These are phyloP conservation scores for Nipponacmea schrenckii DNA, from an alignment of 2,888 invertebrate species.

Conservation along the genomic window DNA sequence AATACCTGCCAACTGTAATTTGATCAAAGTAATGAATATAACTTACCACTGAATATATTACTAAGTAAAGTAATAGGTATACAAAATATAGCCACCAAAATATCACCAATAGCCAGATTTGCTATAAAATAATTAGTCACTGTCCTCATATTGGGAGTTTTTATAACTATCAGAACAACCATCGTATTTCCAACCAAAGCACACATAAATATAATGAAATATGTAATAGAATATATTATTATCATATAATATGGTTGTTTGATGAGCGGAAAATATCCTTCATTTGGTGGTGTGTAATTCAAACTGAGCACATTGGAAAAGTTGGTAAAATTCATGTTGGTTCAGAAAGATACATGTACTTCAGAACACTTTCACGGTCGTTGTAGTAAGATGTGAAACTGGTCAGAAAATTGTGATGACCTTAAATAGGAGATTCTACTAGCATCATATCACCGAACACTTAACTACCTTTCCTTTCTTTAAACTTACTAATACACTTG, in stretches of 20 bases:
- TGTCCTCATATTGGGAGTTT: conserved; percentile 64
- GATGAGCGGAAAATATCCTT: conserved; percentile 27
- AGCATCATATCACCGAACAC: no score
- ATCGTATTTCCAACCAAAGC: conserved; percentile 65
- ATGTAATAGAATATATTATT: conserved; percentile 61
- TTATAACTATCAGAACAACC: conserved; percentile 63
- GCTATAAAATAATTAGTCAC: conserved; percentile 64
- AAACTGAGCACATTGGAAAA: neutral
- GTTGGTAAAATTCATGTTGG: neutral
- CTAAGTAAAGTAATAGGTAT: conserved; percentile 52
- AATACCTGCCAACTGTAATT: no score
- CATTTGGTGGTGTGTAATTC: neutral
- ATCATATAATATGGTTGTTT: conserved; percentile 52
- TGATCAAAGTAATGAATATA: neutral
- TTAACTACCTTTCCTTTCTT: no score
- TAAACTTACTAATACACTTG: no score
- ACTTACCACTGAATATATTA: conserved; percentile 53
- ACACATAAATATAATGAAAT: conserved; percentile 60
- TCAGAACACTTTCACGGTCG: no score
- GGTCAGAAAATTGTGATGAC: no score
- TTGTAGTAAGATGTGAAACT: no score
- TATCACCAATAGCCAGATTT: conserved; percentile 57
- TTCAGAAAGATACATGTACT: no score
- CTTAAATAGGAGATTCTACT: no score
- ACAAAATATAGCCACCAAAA: conserved; percentile 55